phyloP scores from a whole-genome alignment of 2,113 vertebrate genomes.

The Oreochromis tanganicae region DNA sequence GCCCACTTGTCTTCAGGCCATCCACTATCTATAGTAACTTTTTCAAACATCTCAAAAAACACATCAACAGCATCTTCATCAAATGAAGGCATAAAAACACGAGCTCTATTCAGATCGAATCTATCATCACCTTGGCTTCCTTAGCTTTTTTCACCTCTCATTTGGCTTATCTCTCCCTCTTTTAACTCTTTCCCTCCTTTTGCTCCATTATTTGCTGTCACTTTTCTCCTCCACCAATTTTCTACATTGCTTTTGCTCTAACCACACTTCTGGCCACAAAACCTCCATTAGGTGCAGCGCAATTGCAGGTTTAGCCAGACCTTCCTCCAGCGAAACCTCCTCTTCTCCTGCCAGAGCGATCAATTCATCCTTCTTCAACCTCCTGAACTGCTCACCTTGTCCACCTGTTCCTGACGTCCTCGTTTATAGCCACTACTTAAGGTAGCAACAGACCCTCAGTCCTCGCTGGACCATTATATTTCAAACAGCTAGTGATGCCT shows the following conservation, averaged over 20 bases:
- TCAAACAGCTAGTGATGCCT: not conserved
- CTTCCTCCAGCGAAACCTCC: not conserved
- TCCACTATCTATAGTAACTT: not conserved
- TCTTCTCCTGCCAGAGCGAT: not conserved
- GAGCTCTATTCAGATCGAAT: not conserved
- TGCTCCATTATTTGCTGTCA: not conserved
- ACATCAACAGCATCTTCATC: not conserved
- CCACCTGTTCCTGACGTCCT: not conserved
- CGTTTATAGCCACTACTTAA: not conserved
- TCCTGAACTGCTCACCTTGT: not conserved
- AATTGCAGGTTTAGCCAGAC: not conserved
- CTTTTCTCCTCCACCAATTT: not conserved
- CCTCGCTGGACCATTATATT: not conserved
- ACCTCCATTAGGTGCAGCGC: not conserved
- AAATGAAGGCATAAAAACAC: not conserved
- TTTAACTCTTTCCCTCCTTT: not conserved
- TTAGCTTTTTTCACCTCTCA: not conserved
- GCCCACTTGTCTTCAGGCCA: not conserved
- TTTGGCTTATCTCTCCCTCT: not conserved
- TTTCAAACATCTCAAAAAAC: not conserved
- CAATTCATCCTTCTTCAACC: not conserved
- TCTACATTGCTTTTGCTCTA: fast-evolving
- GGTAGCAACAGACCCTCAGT: not conserved
- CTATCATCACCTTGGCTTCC: not conserved
- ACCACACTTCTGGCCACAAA: fast-evolving